Conservation (phyloP, 2,888 invertebrate species). For the Cantharis rufa region DNA sequence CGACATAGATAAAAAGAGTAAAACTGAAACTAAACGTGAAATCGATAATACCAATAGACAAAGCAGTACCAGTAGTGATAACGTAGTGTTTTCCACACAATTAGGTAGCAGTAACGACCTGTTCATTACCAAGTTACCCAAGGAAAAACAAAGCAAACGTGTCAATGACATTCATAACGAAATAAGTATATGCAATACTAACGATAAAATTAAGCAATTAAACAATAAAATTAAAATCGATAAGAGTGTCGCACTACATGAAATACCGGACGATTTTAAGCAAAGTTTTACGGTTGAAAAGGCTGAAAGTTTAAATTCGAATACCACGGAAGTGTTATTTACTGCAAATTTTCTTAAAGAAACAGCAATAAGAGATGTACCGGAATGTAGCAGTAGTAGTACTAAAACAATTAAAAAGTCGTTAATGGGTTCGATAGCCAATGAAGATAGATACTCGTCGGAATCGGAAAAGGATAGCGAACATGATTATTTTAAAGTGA, state of each 20-base stretch:
- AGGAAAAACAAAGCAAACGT: conserved; percentile 39
- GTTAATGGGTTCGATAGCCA: conserved; percentile 33
- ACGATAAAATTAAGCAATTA: neutral
- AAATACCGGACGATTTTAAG: conserved; percentile 4
- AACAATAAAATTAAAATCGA: conserved; percentile 5
- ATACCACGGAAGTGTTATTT: conserved; percentile 6
- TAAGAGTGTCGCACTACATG: conserved; percentile 9
- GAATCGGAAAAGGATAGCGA: conserved; percentile 77
- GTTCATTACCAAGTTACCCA: conserved; percentile 60
- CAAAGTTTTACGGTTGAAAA: neutral
- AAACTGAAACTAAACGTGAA: neutral
- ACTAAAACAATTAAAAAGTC: conserved; percentile 26
- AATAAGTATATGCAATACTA: conserved; percentile 7
- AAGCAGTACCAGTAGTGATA: conserved; percentile 53
- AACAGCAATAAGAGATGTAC: conserved; percentile 1
- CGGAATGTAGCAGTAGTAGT: conserved; percentile 1
- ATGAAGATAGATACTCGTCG: conserved; percentile 64
- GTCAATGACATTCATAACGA: conserved; percentile 10
- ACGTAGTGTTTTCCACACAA: conserved; percentile 69
- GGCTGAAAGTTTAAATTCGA: conserved; percentile 16
- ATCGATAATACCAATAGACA: conserved; percentile 40
- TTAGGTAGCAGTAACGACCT: conserved; percentile 72
- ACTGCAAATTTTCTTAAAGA: conserved; percentile 16
- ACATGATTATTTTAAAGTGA: conserved; percentile 52
- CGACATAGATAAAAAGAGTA: conserved; percentile 4